Conservation (phyloP, 2,113 vertebrate species). For the Lagopus leucura region DNA sequence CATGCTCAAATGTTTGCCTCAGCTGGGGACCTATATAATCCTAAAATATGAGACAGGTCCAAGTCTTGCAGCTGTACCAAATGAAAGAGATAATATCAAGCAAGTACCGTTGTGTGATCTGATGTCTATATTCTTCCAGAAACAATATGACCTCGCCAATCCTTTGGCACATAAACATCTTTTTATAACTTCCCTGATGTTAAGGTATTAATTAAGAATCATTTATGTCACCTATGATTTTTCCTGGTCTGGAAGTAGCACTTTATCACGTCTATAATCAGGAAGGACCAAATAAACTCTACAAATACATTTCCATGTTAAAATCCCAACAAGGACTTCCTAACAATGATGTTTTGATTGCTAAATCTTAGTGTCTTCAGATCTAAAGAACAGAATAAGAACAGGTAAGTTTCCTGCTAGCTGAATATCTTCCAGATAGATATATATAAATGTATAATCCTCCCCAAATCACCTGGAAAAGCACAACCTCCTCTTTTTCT, state of each 20-base stretch:
- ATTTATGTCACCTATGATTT: background rate
- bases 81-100: background rate
- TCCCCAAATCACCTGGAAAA: constrained; percentile 43
- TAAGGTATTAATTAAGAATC: background rate
- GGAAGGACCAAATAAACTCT: background rate
- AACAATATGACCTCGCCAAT: background rate
- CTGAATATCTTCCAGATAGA: background rate
- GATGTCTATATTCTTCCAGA: background rate
- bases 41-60: background rate
- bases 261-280: background rate
- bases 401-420: constrained; percentile 25
- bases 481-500: background rate
- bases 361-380: background rate
- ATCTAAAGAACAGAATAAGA: background rate
- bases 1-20: background rate
- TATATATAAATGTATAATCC: background rate
- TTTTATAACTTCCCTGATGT: background rate
- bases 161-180: background rate
- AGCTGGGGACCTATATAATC: background rate
- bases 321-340: background rate
- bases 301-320: background rate
- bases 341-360: background rate
- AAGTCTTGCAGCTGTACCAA: background rate
- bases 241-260: background rate
- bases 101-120: background rate